A percentile compares a stretch with the other conserved stretches of the same genome.
Evolutionary conservation across 2,797 vertebrate species (phyloP).

Genomic region (Anabas testudineus): DNA sequence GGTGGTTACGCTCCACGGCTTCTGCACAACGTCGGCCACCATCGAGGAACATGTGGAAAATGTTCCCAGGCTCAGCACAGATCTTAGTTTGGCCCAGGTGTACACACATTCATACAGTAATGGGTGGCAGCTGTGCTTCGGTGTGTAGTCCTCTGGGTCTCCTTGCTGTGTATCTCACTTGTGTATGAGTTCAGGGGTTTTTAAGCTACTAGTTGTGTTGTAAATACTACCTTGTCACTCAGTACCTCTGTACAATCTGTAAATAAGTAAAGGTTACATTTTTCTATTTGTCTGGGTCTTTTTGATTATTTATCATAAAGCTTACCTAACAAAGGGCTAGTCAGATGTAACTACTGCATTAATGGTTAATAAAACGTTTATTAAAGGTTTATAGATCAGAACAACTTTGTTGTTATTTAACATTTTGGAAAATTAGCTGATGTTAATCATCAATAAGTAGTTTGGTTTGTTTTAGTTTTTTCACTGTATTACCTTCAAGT

Average conservation of each 20-base stretch:
- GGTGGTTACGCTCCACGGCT: constrained; percentile 9
- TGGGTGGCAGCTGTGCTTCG: constrained; percentile 60
- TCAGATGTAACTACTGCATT: neutral
- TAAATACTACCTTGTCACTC: constrained; percentile 84
- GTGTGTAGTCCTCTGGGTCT: constrained; percentile 62
- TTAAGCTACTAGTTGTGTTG: constrained; percentile 82
- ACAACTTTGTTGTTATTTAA: neutral
- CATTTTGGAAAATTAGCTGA: neutral
- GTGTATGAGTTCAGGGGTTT: constrained; percentile 83
- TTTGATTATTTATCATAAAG: constrained; percentile 25
- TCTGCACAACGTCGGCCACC: constrained; percentile 35
- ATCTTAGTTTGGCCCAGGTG: constrained; percentile 34
- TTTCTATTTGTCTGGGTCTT: constrained; percentile 76
- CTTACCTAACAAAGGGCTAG: neutral
- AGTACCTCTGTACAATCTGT: constrained; percentile 86
- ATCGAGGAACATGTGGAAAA: constrained; percentile 11
- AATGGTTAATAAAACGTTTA: neutral
- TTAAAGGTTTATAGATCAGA: neutral
- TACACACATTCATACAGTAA: constrained; percentile 18
- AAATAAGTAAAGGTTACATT: constrained; percentile 87
- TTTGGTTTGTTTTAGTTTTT: neutral
- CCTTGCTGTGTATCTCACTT: constrained; percentile 76
- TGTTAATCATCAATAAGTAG: neutral
- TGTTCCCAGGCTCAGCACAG: constrained; percentile 29
- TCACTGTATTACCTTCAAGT: neutral